These are phyloP conservation scores for Thaumatotibia leucotreta DNA, from an alignment of 1,140 invertebrate genomes.

Conservation along the genomic window DNA sequence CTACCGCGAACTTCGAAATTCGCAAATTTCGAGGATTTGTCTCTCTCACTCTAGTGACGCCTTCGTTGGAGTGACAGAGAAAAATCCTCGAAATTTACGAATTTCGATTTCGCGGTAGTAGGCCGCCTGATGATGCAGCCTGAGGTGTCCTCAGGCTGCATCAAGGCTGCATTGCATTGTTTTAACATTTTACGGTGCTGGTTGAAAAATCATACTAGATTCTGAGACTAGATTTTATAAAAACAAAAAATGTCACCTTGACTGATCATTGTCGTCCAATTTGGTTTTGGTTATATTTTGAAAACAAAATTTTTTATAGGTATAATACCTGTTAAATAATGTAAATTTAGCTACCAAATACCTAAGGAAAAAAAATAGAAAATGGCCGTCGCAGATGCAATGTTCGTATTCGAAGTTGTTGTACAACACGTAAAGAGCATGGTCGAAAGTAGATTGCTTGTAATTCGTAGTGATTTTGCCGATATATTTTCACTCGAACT, in stretches of 20 bases:
- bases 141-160: too few relatives aligned
- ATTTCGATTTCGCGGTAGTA: too few relatives aligned
- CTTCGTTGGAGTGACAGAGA: too few relatives aligned
- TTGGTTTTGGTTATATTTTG: background rate
- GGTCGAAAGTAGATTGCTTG: slow-evolving; percentile 47
- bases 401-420: slow-evolving; percentile 69
- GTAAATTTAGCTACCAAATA: background rate
- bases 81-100: too few relatives aligned
- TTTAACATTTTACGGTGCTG: too few relatives aligned
- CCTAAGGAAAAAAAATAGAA: slow-evolving; percentile 30
- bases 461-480: slow-evolving; percentile 61
- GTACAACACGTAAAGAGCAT: slow-evolving; percentile 58
- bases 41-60: too few relatives aligned
- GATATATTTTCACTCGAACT: slow-evolving; percentile 67
- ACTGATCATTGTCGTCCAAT: background rate
- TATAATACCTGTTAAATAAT: background rate
- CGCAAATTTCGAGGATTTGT: too few relatives aligned
- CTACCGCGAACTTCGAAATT: too few relatives aligned
- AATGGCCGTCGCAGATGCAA: slow-evolving; percentile 55
- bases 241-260: background rate
- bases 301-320: background rate
- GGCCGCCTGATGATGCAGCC: too few relatives aligned
- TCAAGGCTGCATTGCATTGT: too few relatives aligned
- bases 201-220: background rate
- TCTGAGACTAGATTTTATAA: background rate